Conservation (phyloP, 2,797 vertebrate genomes). For the Galagoides demidoff region DNA sequence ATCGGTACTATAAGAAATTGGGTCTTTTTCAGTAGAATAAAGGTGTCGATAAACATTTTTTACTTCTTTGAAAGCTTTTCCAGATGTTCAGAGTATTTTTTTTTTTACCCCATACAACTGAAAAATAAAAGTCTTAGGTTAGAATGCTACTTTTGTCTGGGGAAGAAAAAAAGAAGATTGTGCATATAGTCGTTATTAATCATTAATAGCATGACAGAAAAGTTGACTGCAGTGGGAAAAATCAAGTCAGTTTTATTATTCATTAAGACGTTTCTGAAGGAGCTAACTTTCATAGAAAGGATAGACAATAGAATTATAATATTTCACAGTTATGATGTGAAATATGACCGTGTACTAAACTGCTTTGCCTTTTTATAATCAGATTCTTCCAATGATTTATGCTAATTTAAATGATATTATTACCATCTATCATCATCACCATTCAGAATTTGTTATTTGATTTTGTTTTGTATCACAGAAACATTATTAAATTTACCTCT, state of each 20-base stretch:
- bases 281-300: conserved; percentile 87
- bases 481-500: conserved; percentile 61
- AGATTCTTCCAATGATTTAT: conserved; percentile 84
- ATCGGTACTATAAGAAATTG: conserved; percentile 82
- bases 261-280: conserved; percentile 89
- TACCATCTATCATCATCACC: conserved; percentile 64
- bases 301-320: conserved; percentile 88
- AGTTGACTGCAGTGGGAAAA: conserved; percentile 88
- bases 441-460: conserved; percentile 73
- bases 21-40: conserved; percentile 79
- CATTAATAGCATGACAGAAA: conserved; percentile 90
- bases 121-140: conserved; percentile 84
- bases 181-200: conserved; percentile 89
- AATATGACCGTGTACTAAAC: conserved; percentile 86
- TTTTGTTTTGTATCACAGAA: conserved; percentile 59
- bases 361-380: conserved; percentile 82
- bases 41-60: conserved; percentile 84
- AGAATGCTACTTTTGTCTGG: conserved; percentile 85
- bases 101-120: conserved; percentile 81
- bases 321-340: conserved; percentile 84
- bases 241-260: conserved; percentile 90
- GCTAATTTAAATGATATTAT: conserved; percentile 84
- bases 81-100: conserved; percentile 83
- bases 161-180: conserved; percentile 86
- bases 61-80: conserved; percentile 83